These are phyloP conservation scores for Drosophila monieri DNA, from an alignment of 2,888 invertebrate species.

Conservation along the genomic window DNA sequence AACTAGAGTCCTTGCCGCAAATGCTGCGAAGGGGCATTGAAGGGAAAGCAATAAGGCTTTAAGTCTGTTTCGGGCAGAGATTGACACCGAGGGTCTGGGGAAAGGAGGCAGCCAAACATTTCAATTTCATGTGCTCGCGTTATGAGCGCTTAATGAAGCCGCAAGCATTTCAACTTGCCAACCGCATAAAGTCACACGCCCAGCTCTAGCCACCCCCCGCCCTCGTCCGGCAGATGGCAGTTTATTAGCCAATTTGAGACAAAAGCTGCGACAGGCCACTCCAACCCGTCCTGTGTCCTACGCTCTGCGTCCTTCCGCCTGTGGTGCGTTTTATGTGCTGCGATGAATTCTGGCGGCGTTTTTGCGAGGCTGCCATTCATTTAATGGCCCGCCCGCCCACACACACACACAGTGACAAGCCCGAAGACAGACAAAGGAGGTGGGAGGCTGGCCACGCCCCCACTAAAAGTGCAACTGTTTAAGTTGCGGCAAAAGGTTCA, in stretches of 20 bases:
- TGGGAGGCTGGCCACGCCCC: conserved; percentile 47
- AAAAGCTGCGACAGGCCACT: conserved; percentile 58
- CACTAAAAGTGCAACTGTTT: conserved; percentile 67
- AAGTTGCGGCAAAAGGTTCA: conserved; percentile 21
- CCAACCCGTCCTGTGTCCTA: conserved; percentile 20
- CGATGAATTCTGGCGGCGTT: conserved; percentile 72
- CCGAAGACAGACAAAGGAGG: conserved; percentile 6
- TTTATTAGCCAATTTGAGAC: conserved; percentile 77
- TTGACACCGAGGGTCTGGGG: conserved; percentile 16
- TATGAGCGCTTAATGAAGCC: conserved; percentile 76
- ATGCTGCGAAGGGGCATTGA: not conserved
- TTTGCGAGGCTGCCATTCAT: conserved; percentile 58
- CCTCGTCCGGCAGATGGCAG: conserved; percentile 56
- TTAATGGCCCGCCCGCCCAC: conserved; percentile 64
- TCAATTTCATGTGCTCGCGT: conserved; percentile 66
- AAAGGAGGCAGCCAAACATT: conserved; percentile 35
- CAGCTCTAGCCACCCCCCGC: conserved; percentile 14
- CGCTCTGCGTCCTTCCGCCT: conserved; percentile 19
- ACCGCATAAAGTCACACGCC: conserved; percentile 59
- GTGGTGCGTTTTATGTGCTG: conserved; percentile 79
- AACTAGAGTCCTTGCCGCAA: not conserved
- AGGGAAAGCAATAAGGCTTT: not conserved
- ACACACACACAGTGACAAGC: conserved; percentile 8
- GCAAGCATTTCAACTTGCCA: conserved; percentile 66
- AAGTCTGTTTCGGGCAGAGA: conserved; percentile 14